phyloP scores from a whole-genome alignment of 2,888 invertebrate species.

The Cosmia trapezina region DNA sequence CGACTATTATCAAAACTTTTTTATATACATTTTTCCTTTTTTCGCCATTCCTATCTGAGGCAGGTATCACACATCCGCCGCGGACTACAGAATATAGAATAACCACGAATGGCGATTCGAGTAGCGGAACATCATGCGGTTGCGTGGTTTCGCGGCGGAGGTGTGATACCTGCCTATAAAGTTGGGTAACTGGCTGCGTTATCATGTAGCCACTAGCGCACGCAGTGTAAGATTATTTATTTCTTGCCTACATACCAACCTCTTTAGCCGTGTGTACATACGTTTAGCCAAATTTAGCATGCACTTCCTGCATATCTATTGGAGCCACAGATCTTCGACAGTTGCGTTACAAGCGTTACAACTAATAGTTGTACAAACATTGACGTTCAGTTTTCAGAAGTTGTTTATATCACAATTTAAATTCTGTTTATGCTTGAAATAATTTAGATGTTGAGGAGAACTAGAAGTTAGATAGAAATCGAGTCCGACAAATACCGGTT shows the following conservation, averaged over 20 bases:
- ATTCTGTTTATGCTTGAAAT: conserved; percentile 21
- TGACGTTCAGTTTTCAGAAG: conserved; percentile 42
- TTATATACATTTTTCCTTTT: no score
- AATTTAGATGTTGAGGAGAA: conserved; percentile 26
- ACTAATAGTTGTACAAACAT: conserved; percentile 34
- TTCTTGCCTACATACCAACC: conserved; percentile 25
- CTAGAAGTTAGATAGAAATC: not conserved
- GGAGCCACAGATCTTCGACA: conserved; percentile 43
- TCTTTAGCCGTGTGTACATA: conserved; percentile 5
- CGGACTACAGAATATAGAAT: no score
- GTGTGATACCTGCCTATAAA: no score
- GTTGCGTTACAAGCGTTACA: conserved; percentile 38
- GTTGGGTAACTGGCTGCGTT: not conserved
- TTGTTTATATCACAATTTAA: conserved; percentile 47
- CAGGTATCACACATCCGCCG: no score
- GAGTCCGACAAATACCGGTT: not conserved
- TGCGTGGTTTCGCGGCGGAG: no score
- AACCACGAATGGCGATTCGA: no score
- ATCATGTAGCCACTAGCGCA: not conserved
- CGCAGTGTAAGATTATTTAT: conserved; percentile 4
- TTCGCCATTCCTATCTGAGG: no score
- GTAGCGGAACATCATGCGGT: no score
- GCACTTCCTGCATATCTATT: conserved; percentile 60
- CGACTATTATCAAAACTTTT: no score
- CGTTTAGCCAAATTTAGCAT: conserved; percentile 45